Base-by-base conservation (phyloP, 2,113 vertebrate species). In the Nerophis lumbriciformis region DNA sequence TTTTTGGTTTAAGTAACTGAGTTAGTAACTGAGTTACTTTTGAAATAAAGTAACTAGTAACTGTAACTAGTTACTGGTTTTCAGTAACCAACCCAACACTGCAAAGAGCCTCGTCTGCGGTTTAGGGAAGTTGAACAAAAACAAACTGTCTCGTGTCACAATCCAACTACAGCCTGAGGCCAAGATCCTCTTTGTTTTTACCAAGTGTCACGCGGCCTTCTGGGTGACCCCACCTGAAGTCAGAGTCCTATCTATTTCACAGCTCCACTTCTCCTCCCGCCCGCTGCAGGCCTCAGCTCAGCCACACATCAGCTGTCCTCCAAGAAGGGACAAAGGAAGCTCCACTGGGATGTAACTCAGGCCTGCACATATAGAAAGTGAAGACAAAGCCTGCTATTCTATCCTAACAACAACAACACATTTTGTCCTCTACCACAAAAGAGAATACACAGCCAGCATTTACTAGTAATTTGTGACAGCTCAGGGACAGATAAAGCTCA, bases 381-480 rank as follows among this genome's bases (percentile, higher is more conserved):
- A 49, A 66, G 60, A 88, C 84, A 90, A 87, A 82, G 67, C 19
- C 63, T 44, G 35, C 71, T 38, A 63, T 86, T 86, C 60, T 83
- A 68, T 58, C 51, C 63, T 4, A 8, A 79, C 79, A 81, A 83
- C 79, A 81, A 83, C 78, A 84, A 70, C 66, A 72, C 52, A 66
- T 21, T 69, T 83, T 87, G 82, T 88, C 53, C 63, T 62, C 14
- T 16, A 38, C 35, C 21, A 84, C 66, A 77, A 79, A 79, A 69
- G 76, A 68, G 77, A 66, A 77, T 59, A 61, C 72, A 63, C 48
- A 68, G 65, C 38, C 36, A 53, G 53, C 69, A 62, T 60, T 66
- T 62, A 51, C 45, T 28, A 42, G 42, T 36, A 57, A 57, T 57
- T 57, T 57, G 35, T 55, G 54, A 57, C 54, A 57, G 54, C 38